Conservation (phyloP, 2,113 vertebrate species). For the Lipophrys pholis region DNA sequence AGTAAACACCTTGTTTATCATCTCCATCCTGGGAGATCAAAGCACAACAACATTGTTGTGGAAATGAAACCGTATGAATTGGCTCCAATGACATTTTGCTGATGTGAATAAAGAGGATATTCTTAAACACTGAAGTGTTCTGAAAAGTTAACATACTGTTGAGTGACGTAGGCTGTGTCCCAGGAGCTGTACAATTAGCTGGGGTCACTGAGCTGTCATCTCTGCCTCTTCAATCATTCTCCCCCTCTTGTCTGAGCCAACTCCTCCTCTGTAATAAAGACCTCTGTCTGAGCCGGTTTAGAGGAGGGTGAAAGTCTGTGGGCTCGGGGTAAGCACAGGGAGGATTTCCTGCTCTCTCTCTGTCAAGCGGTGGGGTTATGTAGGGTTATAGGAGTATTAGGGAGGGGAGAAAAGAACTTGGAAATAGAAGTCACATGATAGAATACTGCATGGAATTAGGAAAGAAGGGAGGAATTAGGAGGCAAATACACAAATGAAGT, state of each 20-base stretch:
- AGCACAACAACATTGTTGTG: not conserved
- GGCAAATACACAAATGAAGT: slow-evolving; percentile 15
- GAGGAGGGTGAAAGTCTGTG: slow-evolving; percentile 68
- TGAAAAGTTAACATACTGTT: not conserved
- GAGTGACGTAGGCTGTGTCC: not conserved
- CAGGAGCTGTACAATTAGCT: not conserved
- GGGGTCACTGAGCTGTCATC: slow-evolving; percentile 34
- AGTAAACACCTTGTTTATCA: not conserved
- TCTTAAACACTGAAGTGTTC: too few species aligned
- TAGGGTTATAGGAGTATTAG: slow-evolving; percentile 68
- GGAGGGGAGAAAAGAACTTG: slow-evolving; percentile 54
- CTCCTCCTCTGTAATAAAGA: slow-evolving; percentile 69
- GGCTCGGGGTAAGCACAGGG: slow-evolving; percentile 69
- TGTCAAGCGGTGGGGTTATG: slow-evolving; percentile 71
- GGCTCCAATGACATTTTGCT: not conserved
- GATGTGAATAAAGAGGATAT: too few species aligned
- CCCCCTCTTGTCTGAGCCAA: slow-evolving; percentile 31
- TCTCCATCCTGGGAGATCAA: not conserved
- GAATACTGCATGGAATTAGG: slow-evolving; percentile 7
- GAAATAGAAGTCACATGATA: slow-evolving; percentile 39
- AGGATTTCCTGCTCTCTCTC: slow-evolving; percentile 73
- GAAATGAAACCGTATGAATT: not conserved
- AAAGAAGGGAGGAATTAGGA: slow-evolving; percentile 13
- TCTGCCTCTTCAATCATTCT: slow-evolving; percentile 40
- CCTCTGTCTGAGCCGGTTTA: slow-evolving; percentile 73